phyloP scores from a whole-genome alignment of 2,113 vertebrate genomes.

The Lichenostomus cassidix region DNA sequence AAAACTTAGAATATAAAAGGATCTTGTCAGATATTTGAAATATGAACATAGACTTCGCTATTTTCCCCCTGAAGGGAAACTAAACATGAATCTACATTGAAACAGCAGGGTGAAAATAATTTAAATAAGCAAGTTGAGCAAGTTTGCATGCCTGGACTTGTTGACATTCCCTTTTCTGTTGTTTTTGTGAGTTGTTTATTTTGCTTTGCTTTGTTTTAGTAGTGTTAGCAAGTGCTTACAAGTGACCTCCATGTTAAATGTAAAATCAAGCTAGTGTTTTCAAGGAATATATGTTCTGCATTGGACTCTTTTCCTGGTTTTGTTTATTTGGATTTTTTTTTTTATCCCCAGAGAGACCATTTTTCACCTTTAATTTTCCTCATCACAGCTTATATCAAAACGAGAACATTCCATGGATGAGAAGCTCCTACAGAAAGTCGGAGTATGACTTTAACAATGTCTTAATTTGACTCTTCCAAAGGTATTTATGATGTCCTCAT shows the following conservation, averaged over 20 bases:
- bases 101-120: neutral
- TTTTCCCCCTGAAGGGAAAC: neutral
- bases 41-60: neutral
- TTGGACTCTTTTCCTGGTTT: neutral
- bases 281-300: neutral
- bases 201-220: neutral
- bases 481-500: neutral
- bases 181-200: neutral
- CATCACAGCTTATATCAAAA: neutral
- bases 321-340: neutral
- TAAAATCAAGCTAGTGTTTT: neutral
- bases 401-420: neutral
- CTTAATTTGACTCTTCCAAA: neutral
- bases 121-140: neutral
- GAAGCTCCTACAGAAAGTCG: neutral
- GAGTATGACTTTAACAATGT: neutral
- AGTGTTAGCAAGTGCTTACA: neutral
- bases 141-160: neutral
- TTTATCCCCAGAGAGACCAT: neutral
- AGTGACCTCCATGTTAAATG: neutral
- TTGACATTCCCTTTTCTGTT: neutral
- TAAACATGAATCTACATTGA: neutral
- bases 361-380: neutral
- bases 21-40: neutral
- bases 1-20: neutral